Evolutionary conservation across 92 coral and sea anemone genomes (phyloP).

Genomic region (Heliopora coerulea): DNA sequence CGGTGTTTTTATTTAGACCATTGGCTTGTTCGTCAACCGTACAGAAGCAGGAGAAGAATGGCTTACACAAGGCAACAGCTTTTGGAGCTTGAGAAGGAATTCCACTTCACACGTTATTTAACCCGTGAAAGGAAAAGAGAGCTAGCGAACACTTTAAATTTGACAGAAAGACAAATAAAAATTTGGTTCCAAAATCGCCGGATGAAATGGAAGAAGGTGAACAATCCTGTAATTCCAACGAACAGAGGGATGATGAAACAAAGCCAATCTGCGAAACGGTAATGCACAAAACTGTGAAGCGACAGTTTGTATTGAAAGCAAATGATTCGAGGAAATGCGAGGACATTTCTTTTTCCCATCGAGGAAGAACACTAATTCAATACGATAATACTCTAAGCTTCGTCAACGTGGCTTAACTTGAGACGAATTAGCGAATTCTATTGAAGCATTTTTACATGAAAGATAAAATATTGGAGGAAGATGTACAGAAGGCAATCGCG

Average conservation of each 20-base stretch:
- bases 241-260: conserved; percentile 86
- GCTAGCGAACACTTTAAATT: conserved; percentile 75
- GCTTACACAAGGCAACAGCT: conserved; percentile 93
- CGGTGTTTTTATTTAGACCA: conserved; percentile 10
- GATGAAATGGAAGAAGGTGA: conserved; percentile 99
- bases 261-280: conserved; percentile 33
- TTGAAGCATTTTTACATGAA: conserved; percentile 24
- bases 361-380: conserved; percentile 31
- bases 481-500: conserved; percentile 1
- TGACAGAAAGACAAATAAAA: conserved; percentile 96
- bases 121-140: conserved; percentile 95
- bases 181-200: conserved; percentile 99
- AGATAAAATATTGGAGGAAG: background rate
- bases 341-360: conserved; percentile 28
- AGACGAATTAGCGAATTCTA: conserved; percentile 44
- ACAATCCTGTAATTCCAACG: conserved; percentile 97
- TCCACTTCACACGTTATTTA: conserved; percentile 94
- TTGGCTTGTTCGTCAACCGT: conserved; percentile 96
- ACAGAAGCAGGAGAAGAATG: conserved; percentile 88
- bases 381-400: conserved; percentile 33
- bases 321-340: background rate
- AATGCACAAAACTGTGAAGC: background rate
- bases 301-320: conserved; percentile 19
- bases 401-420: conserved; percentile 37
- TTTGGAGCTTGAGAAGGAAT: conserved; percentile 93